These are phyloP conservation scores for Rotaria magnacalcarata DNA, from an alignment of 2,888 invertebrate species.

Conservation along the genomic window DNA sequence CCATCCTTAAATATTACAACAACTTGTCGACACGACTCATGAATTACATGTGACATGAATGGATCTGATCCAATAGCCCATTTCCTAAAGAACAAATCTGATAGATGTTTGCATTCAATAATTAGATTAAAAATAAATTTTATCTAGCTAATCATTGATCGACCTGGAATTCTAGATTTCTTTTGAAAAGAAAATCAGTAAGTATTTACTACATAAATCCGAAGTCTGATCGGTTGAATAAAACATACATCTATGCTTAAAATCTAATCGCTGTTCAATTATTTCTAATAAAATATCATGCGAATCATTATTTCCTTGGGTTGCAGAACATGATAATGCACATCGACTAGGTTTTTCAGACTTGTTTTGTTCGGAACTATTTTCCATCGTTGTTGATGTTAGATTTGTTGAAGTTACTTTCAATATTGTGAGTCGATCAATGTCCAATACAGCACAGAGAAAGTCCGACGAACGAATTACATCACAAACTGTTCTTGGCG, in stretches of 20 bases:
- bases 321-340: neutral
- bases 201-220: neutral
- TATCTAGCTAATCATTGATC: too few relatives aligned
- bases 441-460: neutral
- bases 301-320: neutral
- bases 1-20: too few relatives aligned
- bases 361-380: neutral
- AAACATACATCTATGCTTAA: conserved; percentile 22
- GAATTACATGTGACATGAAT: too few relatives aligned
- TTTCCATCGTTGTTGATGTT: neutral
- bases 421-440: neutral
- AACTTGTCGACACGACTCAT: too few relatives aligned
- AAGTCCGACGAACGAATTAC: neutral
- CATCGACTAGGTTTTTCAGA: neutral
- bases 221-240: conserved; percentile 35
- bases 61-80: too few relatives aligned
- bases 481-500: conserved; percentile 22
- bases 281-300: neutral
- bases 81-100: too few relatives aligned
- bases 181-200: too few relatives aligned
- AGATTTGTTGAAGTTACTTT: neutral
- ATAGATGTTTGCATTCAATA: too few relatives aligned
- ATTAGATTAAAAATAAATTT: too few relatives aligned
- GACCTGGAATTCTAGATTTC: too few relatives aligned
- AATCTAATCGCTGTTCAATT: conserved; percentile 11